Percentiles rank a stretch among this genome's conserved stretches.
Evolutionary conservation across 2,797 vertebrate genomes (phyloP).

Genomic region (Phoebastria nigripes): DNA sequence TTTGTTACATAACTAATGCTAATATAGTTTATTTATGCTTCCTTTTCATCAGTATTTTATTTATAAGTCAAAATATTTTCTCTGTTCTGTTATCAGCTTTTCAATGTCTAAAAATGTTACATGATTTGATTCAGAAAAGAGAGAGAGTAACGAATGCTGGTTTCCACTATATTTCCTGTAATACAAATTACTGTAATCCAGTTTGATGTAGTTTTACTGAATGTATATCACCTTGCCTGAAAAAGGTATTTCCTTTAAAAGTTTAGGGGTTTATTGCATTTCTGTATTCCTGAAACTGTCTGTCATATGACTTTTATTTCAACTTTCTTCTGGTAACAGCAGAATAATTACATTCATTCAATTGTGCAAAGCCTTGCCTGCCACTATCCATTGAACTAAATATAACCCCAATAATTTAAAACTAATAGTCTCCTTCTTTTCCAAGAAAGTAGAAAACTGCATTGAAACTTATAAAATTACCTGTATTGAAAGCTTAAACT

Average conservation of each 20-base stretch:
- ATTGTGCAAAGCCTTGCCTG: neutral
- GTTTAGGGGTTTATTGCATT: neutral
- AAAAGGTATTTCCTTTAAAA: constrained; percentile 1
- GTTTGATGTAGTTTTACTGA: neutral
- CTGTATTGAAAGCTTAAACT: neutral
- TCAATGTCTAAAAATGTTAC: neutral
- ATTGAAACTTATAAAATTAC: neutral
- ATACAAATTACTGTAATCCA: neutral
- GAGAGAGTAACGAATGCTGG: neutral
- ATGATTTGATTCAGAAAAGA: neutral
- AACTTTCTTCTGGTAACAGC: neutral
- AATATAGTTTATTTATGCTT: neutral
- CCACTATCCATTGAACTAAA: neutral
- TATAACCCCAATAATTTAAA: neutral
- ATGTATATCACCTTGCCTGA: neutral
- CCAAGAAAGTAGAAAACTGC: neutral
- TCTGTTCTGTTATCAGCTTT: neutral
- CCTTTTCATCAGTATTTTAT: neutral
- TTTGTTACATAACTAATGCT: neutral
- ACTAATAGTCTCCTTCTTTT: neutral
- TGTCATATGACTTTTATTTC: neutral
- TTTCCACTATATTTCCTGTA: neutral
- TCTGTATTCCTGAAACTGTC: neutral
- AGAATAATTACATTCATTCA: neutral
- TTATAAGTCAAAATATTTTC: neutral